These are phyloP conservation scores for Micropterix aruncella DNA, from an alignment of 2,888 invertebrate genomes.

Conservation along the genomic window DNA sequence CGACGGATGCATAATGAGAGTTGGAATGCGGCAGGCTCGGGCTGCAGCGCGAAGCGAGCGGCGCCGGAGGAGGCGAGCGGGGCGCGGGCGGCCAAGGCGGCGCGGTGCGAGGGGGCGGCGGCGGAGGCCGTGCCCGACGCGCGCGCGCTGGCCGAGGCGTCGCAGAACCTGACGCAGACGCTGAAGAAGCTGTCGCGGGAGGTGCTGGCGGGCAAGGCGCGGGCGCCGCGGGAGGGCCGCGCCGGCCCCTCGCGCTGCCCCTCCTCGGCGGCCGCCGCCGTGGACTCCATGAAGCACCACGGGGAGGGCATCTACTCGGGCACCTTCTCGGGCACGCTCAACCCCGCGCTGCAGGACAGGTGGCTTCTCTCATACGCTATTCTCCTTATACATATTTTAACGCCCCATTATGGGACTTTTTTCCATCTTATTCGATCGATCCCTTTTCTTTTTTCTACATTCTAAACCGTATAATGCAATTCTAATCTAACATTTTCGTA, in stretches of 20 bases:
- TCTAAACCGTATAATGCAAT: too few relatives aligned
- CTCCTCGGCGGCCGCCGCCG: slow-evolving; percentile 57
- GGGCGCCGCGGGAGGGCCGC: slow-evolving; percentile 21
- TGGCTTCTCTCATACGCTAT: too few relatives aligned
- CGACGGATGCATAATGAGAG: too few relatives aligned
- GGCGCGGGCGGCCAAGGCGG: slow-evolving; percentile 22
- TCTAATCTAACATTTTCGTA: too few relatives aligned
- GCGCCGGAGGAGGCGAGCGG: slow-evolving; percentile 27
- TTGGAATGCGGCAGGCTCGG: too few relatives aligned
- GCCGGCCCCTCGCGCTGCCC: slow-evolving; percentile 36
- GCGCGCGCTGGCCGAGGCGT: slow-evolving; percentile 74
- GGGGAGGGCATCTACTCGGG: slow-evolving; percentile 93
- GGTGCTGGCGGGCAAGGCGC: slow-evolving; percentile 59
- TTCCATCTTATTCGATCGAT: too few relatives aligned
- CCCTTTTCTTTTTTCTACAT: too few relatives aligned
- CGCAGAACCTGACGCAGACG: slow-evolving; percentile 83
- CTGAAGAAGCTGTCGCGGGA: slow-evolving; percentile 80
- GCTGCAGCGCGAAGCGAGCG: too few relatives aligned
- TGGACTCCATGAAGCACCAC: slow-evolving; percentile 86
- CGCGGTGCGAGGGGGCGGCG: too few relatives aligned
- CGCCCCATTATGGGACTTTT: too few relatives aligned
- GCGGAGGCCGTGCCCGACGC: slow-evolving; percentile 43
- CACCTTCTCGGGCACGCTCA: slow-evolving; percentile 89
- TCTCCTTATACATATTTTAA: too few relatives aligned
- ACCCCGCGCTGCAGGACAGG: slow-evolving; percentile 85